These are phyloP conservation scores for Cactoblastis cactorum DNA, from an alignment of 2,888 invertebrate genomes.

Conservation along the genomic window DNA sequence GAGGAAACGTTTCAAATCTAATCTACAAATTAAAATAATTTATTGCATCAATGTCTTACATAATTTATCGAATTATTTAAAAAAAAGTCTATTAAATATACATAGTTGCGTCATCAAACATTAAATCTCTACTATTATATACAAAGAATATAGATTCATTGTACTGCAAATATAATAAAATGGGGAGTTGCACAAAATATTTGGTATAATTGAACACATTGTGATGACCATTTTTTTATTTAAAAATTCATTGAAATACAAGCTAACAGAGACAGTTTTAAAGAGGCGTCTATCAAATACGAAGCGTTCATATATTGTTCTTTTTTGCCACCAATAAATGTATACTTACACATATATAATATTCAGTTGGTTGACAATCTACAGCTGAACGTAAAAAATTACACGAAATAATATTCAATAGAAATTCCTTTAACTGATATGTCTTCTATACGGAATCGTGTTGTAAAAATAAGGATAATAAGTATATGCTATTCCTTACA, in stretches of 20 bases:
- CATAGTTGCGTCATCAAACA: conserved; percentile 30
- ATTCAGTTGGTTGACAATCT: conserved; percentile 25
- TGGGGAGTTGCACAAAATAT: conserved; percentile 55
- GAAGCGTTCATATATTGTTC: not conserved
- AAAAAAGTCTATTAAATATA: conserved; percentile 35
- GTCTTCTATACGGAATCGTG: conserved; percentile 8
- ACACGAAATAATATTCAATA: conserved; percentile 21
- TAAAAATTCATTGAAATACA: conserved; percentile 6
- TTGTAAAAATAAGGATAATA: not conserved
- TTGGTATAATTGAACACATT: conserved; percentile 74
- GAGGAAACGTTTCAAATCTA: conserved; percentile 17
- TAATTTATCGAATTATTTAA: conserved; percentile 23
- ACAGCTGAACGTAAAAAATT: conserved; percentile 23
- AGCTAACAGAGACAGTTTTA: not conserved
- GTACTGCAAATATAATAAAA: conserved; percentile 41
- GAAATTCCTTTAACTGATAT: conserved; percentile 17
- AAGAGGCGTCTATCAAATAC: not conserved
- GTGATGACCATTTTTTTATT: conserved; percentile 52
- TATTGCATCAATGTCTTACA: conserved; percentile 27
- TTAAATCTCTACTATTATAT: conserved; percentile 39
- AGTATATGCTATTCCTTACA: too few species aligned
- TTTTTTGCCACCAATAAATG: not conserved
- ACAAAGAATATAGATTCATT: conserved; percentile 40
- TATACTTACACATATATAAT: not conserved
- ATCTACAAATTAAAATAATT: conserved; percentile 28